These are phyloP conservation scores for Montipora cactus DNA, from an alignment of 64 coral and sea anemone species.

Conservation along the genomic window DNA sequence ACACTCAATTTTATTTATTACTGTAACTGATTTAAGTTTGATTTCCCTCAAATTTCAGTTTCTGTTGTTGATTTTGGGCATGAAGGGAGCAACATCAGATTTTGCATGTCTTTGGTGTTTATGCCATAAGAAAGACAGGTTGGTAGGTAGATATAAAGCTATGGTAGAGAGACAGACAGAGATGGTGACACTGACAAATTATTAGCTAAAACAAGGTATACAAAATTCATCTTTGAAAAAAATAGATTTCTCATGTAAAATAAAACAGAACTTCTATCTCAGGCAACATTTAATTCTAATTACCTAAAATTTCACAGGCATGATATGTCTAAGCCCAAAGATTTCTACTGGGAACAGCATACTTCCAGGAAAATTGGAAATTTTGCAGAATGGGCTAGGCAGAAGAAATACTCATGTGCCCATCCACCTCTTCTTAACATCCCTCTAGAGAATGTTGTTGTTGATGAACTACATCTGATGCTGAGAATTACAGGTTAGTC, in stretches of 20 bases:
- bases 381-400: background rate
- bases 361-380: background rate
- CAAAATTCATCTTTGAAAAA: no score
- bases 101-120: background rate
- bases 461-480: conserved; percentile 49
- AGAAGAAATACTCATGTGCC: background rate
- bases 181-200: no score
- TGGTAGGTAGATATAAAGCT: no score
- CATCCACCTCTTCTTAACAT: conserved; percentile 10
- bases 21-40: background rate
- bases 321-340: conserved; percentile 5
- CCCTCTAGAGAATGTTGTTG: conserved; percentile 1
- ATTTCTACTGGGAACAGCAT: background rate
- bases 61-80: background rate
- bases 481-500: conserved; percentile 30
- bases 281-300: background rate
- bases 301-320: background rate
- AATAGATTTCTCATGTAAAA: no score
- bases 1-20: background rate
- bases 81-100: background rate
- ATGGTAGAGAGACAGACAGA: no score
- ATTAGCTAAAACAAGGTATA: no score
- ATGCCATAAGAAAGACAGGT: conserved; percentile 14
- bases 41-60: background rate
- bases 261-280: no score